phyloP scores from a whole-genome alignment of 2,113 vertebrate species.

The Carollia perspicillata region DNA sequence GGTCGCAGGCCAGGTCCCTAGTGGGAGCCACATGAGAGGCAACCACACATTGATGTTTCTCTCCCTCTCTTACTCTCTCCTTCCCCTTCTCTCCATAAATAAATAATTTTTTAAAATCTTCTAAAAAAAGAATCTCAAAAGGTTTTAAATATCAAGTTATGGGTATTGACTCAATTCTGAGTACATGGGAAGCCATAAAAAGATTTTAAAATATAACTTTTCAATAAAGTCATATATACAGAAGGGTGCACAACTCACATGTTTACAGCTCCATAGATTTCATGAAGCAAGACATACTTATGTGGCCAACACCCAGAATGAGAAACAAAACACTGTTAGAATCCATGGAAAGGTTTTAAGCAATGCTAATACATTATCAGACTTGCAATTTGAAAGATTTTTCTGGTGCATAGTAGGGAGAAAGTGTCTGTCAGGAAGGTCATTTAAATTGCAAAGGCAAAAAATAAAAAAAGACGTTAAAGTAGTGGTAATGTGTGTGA shows the following conservation, averaged over 20 bases:
- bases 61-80: too few relatives aligned
- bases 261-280: not conserved
- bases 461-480: not conserved
- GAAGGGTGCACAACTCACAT: not conserved
- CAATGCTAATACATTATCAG: not conserved
- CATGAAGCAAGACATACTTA: not conserved
- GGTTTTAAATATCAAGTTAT: not conserved
- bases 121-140: not conserved
- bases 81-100: too few relatives aligned
- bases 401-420: not conserved
- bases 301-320: not conserved
- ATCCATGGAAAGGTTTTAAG: not conserved
- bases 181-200: not conserved
- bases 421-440: not conserved
- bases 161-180: not conserved
- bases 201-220: not conserved
- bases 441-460: not conserved
- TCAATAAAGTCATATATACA: not conserved
- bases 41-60: too few relatives aligned
- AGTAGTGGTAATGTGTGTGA: not conserved
- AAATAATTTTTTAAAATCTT: too few relatives aligned
- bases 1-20: too few relatives aligned
- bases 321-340: not conserved
- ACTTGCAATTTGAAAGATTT: not conserved
- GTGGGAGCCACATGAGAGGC: too few relatives aligned